Conservation (phyloP, 2,888 invertebrate species). For the Dicyrtoma fusca region DNA sequence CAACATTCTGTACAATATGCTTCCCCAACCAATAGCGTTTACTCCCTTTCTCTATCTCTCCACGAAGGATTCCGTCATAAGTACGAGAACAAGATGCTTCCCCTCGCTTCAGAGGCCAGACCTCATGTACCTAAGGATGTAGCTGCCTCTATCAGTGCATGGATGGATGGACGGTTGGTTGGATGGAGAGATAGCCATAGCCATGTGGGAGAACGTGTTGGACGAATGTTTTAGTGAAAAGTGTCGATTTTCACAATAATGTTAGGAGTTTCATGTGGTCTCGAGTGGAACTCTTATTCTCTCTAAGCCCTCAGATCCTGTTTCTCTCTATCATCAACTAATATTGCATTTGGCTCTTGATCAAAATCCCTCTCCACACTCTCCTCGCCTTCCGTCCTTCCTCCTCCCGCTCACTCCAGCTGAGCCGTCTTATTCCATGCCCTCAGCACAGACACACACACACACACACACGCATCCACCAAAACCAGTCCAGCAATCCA, state of each 20-base stretch:
- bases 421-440: not conserved
- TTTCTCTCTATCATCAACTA: slow-evolving; percentile 40
- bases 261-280: slow-evolving; percentile 41
- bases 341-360: slow-evolving; percentile 40
- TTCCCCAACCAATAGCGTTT: too few species aligned
- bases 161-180: too few species aligned
- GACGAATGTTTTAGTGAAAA: slow-evolving; percentile 37
- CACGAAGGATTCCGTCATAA: not conserved
- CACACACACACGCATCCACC: not conserved
- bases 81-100: not conserved
- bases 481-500: too few species aligned
- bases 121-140: too few species aligned
- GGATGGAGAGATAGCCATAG: too few species aligned
- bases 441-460: not conserved
- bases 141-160: too few species aligned
- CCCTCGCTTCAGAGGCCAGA: too few species aligned
- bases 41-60: not conserved
- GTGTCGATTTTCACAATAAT: slow-evolving; percentile 47
- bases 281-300: slow-evolving; percentile 36
- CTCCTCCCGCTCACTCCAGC: not conserved
- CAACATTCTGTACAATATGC: not conserved
- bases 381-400: slow-evolving; percentile 20
- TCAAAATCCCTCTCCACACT: slow-evolving; percentile 37
- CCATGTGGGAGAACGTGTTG: not conserved
- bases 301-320: slow-evolving; percentile 25